Percentiles rank a stretch among this genome's conserved stretches.
These are phyloP conservation scores for Drosophila heteroneura DNA, from an alignment of 2,888 invertebrate species.

Conservation along the genomic window DNA sequence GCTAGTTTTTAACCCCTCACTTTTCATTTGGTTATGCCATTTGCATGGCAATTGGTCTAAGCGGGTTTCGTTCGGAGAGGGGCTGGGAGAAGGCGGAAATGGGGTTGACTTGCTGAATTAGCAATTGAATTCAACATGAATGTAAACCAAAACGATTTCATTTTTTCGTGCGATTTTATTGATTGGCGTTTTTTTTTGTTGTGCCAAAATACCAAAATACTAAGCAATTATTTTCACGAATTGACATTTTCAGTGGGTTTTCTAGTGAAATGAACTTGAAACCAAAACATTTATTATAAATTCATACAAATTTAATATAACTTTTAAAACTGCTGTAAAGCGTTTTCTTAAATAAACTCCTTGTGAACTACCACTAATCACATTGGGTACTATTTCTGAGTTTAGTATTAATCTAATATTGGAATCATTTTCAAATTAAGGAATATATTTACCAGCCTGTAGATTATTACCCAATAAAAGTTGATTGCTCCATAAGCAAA, in stretches of 20 bases:
- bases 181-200: conserved; percentile 16
- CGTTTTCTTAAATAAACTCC: not conserved
- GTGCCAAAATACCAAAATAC: not conserved
- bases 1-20: conserved; percentile 14
- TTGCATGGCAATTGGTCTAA: conserved; percentile 48
- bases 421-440: not conserved
- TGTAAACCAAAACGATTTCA: conserved; percentile 22
- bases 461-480: not conserved
- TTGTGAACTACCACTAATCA: not conserved
- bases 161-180: conserved; percentile 9
- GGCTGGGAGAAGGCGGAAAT: not conserved
- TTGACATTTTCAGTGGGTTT: conserved; percentile 5
- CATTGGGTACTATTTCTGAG: not conserved
- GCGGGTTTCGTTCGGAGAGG: conserved; percentile 7
- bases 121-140: conserved; percentile 45
- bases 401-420: not conserved
- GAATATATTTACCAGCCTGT: not conserved
- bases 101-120: conserved; percentile 18
- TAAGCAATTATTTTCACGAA: not conserved
- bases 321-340: not conserved
- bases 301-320: not conserved
- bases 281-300: not conserved
- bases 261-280: not conserved
- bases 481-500: not conserved
- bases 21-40: conserved; percentile 48